Percentiles rank a stretch among this genome's conserved stretches.
phyloP scores from a whole-genome alignment of 2,797 vertebrate species.

The Ceyx erithaca region DNA sequence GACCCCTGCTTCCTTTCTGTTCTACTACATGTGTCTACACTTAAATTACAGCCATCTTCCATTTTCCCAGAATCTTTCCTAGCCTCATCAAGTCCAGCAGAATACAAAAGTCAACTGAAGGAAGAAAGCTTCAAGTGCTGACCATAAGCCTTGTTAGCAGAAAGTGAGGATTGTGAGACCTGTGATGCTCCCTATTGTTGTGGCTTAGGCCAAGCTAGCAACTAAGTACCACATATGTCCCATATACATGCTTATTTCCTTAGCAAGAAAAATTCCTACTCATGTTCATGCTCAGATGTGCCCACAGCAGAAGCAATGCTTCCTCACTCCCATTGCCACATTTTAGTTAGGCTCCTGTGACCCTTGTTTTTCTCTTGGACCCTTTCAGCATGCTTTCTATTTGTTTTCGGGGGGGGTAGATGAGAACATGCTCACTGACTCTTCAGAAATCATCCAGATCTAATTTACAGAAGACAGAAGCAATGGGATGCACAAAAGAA shows the following conservation, averaged over 20 bases:
- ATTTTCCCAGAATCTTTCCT: neutral
- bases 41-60: neutral
- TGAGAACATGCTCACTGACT: neutral
- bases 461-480: neutral
- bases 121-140: neutral
- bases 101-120: neutral
- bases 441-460: neutral
- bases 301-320: neutral
- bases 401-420: neutral
- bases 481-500: neutral
- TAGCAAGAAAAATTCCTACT: neutral
- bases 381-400: neutral
- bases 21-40: neutral
- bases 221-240: neutral
- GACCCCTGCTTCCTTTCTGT: neutral
- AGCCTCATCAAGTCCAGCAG: neutral
- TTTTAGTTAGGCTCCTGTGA: neutral
- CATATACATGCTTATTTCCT: neutral
- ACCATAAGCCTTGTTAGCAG: neutral
- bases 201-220: neutral
- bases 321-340: neutral
- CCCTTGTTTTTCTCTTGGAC: neutral
- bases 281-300: neutral
- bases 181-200: neutral
- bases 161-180: neutral